Evolutionary conservation across 64 coral and sea anemone species (phyloP).

Genomic region (Montipora capricornis): DNA sequence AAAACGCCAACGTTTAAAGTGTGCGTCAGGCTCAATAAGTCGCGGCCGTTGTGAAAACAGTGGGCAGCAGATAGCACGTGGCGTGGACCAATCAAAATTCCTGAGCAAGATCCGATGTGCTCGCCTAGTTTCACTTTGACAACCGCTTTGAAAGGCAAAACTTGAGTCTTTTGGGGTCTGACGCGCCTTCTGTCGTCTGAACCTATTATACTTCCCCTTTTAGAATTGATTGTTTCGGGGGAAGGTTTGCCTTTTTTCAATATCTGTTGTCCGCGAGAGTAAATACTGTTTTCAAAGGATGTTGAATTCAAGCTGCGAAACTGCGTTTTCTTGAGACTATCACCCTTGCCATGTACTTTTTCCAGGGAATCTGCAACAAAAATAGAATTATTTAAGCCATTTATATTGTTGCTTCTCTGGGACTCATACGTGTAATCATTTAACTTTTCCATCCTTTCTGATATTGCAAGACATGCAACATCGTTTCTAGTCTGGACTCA

Average conservation of each 20-base stretch:
- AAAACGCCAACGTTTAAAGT: slow-evolving; percentile 11
- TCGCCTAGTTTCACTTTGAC: slow-evolving; percentile 20
- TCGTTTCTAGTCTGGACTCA: too few relatives aligned
- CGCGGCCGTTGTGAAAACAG: slow-evolving; percentile 12
- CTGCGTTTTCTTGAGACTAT: too few relatives aligned
- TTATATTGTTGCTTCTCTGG: too few relatives aligned
- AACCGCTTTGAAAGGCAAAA: slow-evolving; percentile 18
- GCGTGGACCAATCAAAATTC: slow-evolving; percentile 19
- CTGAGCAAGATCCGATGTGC: neutral
- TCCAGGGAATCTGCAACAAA: neutral
- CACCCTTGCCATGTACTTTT: neutral
- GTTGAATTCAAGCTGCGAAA: neutral
- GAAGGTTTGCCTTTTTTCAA: neutral
- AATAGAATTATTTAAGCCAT: neutral
- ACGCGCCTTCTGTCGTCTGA: slow-evolving; percentile 28
- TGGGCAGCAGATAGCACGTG: slow-evolving; percentile 37
- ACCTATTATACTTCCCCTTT: slow-evolving; percentile 24
- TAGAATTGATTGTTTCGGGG: neutral
- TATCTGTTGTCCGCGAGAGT: neutral
- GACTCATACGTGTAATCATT: too few relatives aligned
- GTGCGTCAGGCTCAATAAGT: neutral
- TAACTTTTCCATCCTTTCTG: too few relatives aligned
- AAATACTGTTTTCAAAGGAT: neutral
- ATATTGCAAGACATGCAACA: too few relatives aligned
- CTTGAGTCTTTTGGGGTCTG: neutral